phyloP scores from a whole-genome alignment of 2,113 vertebrate genomes.

The Alexandromys fortis region DNA sequence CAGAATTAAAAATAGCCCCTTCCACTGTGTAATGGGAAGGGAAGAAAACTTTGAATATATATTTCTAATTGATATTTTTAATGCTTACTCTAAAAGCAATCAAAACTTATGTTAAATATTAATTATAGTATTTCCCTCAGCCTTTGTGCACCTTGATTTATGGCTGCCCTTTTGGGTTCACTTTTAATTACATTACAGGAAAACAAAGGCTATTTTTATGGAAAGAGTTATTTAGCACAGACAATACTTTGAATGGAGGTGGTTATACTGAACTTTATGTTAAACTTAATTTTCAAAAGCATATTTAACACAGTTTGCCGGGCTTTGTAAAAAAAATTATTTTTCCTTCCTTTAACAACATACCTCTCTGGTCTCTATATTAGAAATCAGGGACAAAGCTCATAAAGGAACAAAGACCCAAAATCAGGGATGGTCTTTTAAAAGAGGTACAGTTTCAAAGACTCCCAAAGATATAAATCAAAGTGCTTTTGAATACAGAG shows the following conservation, averaged over 20 bases:
- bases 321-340: conserved; percentile 83
- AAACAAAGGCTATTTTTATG: conserved; percentile 87
- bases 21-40: conserved; percentile 85
- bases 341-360: conserved; percentile 89
- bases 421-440: conserved; percentile 89
- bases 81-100: conserved; percentile 89
- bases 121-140: conserved; percentile 89
- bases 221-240: conserved; percentile 87
- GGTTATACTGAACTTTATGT: conserved; percentile 87
- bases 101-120: conserved; percentile 91
- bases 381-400: conserved; percentile 90
- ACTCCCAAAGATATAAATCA: conserved; percentile 89
- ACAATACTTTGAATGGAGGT: conserved; percentile 88
- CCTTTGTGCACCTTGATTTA: conserved; percentile 89
- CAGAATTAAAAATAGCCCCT: conserved; percentile 90
- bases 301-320: conserved; percentile 90
- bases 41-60: conserved; percentile 89
- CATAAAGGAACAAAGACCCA: conserved; percentile 90
- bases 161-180: conserved; percentile 88
- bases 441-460: conserved; percentile 90
- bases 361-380: conserved; percentile 88
- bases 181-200: conserved; percentile 89
- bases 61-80: conserved; percentile 91
- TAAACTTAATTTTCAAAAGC: conserved; percentile 90
- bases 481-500: conserved; percentile 92